Evolutionary conservation across 2,113 vertebrate species (phyloP).

Genomic region (Mesoclemmys tuberculata): DNA sequence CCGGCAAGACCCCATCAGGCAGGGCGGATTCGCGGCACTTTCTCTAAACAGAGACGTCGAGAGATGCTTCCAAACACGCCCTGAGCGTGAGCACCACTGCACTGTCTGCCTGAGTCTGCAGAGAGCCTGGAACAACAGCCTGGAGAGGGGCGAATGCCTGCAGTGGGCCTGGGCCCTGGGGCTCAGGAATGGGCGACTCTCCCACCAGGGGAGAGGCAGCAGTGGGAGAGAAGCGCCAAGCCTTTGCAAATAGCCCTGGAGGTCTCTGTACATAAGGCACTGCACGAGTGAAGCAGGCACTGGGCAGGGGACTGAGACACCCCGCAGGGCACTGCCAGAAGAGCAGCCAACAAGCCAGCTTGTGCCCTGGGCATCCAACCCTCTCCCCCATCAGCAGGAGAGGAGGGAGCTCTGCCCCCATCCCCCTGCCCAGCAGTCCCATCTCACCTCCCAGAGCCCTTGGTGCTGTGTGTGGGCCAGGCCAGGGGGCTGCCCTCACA

Average conservation of each 20-base stretch:
- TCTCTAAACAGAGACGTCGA: no score
- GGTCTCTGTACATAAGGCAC: no score
- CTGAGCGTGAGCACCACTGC: neutral
- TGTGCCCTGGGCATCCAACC: neutral
- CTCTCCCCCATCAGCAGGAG: neutral
- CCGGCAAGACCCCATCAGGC: neutral
- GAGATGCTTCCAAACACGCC: neutral
- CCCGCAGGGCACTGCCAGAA: no score
- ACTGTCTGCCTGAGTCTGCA: neutral
- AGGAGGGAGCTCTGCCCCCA: neutral
- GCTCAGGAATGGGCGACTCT: neutral
- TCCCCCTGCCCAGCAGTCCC: neutral
- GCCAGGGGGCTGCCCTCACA: neutral
- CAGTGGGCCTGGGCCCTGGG: no score
- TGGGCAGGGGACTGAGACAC: neutral
- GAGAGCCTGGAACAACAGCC: neutral
- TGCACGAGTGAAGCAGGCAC: neutral
- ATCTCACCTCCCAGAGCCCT: neutral
- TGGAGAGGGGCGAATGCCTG: neutral
- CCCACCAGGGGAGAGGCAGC: neutral
- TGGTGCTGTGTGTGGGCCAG: rapidly evolving
- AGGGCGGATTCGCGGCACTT: neutral
- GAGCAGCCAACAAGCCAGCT: no score
- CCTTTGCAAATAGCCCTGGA: neutral
- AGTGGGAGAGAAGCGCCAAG: neutral